Conservation (phyloP, 2,888 invertebrate species). For the Trachelus troglodyta region DNA sequence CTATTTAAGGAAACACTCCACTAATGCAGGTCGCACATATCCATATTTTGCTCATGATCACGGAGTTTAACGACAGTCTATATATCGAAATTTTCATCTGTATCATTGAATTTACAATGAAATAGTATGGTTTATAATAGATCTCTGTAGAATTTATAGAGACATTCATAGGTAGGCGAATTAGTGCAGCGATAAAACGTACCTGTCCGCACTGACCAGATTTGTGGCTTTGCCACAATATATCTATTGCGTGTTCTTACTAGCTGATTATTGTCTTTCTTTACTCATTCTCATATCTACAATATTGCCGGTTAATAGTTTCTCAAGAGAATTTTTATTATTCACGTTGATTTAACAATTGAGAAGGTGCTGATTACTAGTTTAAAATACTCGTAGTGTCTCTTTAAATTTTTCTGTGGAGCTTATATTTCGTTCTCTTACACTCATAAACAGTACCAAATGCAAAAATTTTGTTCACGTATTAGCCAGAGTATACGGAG, state of each 20-base stretch:
- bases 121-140: conserved; percentile 32
- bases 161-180: conserved; percentile 23
- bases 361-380: background rate
- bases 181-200: conserved; percentile 55
- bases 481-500: background rate
- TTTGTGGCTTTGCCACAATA: conserved; percentile 43
- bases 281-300: background rate
- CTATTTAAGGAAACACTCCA: conserved; percentile 8
- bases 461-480: background rate
- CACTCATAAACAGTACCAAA: background rate
- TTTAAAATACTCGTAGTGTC: background rate
- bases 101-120: conserved; percentile 15
- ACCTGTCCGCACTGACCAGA: conserved; percentile 57
- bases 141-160: conserved; percentile 21
- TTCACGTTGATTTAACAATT: background rate
- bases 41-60: conserved; percentile 39
- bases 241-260: background rate
- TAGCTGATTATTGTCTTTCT: background rate
- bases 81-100: conserved; percentile 7
- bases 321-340: background rate
- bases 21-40: conserved; percentile 42
- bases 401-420: background rate
- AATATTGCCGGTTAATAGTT: background rate
- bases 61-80: conserved; percentile 17
- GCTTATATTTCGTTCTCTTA: background rate